Percentiles rank a stretch among this genome's conserved stretches.
Evolutionary conservation across 2,113 vertebrate species (phyloP).

Genomic region (Sinosuthora webbiana): DNA sequence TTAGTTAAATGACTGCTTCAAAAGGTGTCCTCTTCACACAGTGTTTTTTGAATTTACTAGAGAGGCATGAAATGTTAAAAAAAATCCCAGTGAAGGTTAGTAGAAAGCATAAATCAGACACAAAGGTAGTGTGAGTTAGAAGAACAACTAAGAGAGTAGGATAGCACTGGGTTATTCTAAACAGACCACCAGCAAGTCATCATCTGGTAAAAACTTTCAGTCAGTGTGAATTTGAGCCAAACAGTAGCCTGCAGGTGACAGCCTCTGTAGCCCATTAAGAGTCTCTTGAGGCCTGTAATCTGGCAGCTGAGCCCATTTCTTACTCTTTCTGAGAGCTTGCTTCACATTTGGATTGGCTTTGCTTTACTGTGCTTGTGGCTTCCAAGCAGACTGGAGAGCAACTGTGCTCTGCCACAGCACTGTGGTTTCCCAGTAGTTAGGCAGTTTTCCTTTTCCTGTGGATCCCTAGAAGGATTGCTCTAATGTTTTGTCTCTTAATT

Average conservation of each 20-base stretch:
- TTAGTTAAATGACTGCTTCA: background rate
- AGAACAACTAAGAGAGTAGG: background rate
- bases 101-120: background rate
- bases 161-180: background rate
- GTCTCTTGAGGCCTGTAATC: background rate
- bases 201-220: slow-evolving; percentile 16
- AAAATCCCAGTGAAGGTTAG: background rate
- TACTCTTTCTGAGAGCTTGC: background rate
- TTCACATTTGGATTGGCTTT: background rate
- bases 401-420: background rate
- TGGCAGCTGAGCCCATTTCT: slow-evolving; percentile 40
- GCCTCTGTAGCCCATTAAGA: slow-evolving; percentile 41
- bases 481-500: background rate
- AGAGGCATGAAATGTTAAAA: background rate
- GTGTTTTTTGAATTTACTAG: background rate
- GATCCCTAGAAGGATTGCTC: background rate
- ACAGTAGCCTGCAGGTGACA: slow-evolving; percentile 40
- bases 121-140: background rate
- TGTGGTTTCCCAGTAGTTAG: background rate
- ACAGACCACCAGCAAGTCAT: background rate
- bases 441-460: background rate
- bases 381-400: background rate
- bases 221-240: slow-evolving; percentile 18
- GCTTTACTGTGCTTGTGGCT: background rate
- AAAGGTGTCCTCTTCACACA: background rate